A percentile compares a stretch with the other conserved stretches of the same genome.
These are phyloP conservation scores for Pollachius pollachius DNA, from an alignment of 2,113 vertebrate species.

Conservation along the genomic window DNA sequence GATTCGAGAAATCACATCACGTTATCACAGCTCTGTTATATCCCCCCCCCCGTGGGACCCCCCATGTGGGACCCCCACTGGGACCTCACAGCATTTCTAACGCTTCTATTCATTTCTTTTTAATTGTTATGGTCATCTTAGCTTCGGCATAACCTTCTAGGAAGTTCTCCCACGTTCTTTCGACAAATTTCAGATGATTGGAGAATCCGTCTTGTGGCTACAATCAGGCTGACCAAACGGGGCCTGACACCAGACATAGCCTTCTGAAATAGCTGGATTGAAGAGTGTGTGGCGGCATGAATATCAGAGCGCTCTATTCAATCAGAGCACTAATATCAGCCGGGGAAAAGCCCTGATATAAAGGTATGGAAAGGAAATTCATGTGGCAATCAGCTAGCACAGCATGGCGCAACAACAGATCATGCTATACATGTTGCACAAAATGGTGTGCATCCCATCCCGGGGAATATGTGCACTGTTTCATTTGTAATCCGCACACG, in stretches of 20 bases:
- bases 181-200: too few species aligned
- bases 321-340: constrained; percentile 3
- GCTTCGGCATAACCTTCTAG: too few species aligned
- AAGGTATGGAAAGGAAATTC: constrained; percentile 42
- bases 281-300: constrained; percentile 29
- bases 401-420: too few species aligned
- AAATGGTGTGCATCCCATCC: constrained; percentile 36
- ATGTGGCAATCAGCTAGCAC: constrained; percentile 52
- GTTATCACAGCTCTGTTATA: too few species aligned
- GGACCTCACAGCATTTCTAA: too few species aligned
- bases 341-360: constrained; percentile 44
- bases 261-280: constrained; percentile 30
- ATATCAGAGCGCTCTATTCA: constrained; percentile 46
- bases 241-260: constrained; percentile 12
- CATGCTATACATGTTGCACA: constrained; percentile 44
- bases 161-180: too few species aligned
- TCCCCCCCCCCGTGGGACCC: too few species aligned
- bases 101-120: too few species aligned
- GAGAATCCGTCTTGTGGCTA: too few species aligned
- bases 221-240: neutral
- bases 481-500: too few species aligned
- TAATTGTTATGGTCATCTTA: too few species aligned
- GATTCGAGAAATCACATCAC: neutral
- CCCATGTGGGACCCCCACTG: too few species aligned
- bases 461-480: constrained; percentile 40